Conservation (phyloP, 2,113 vertebrate species). For the Dicaeum eximium region DNA sequence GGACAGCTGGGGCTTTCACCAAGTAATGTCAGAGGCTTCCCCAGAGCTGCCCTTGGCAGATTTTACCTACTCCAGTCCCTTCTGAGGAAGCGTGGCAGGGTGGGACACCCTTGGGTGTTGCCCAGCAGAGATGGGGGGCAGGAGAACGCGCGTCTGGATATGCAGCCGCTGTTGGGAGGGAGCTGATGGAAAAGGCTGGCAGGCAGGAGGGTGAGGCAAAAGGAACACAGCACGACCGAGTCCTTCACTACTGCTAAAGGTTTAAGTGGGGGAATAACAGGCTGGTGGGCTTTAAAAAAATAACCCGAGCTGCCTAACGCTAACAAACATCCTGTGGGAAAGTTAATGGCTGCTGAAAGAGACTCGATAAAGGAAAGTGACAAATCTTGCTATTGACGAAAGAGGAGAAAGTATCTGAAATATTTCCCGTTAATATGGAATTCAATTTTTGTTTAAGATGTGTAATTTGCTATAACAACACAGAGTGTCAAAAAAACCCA, state of each 20-base stretch:
- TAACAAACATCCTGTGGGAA: neutral
- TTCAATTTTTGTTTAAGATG: neutral
- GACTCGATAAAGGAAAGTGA: neutral
- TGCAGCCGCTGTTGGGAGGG: accelerated
- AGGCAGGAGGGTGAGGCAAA: neutral
- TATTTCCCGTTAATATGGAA: neutral
- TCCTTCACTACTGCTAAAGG: neutral
- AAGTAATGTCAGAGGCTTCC: neutral
- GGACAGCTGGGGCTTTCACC: neutral
- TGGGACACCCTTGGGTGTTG: accelerated
- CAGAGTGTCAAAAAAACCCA: neutral
- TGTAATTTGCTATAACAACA: neutral
- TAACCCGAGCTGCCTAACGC: neutral
- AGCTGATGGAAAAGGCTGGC: neutral
- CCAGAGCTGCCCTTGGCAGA: neutral
- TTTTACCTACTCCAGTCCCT: neutral
- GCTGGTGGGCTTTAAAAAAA: neutral
- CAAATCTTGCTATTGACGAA: neutral
- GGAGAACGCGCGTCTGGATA: accelerated
- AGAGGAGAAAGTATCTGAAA: neutral
- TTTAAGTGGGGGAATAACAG: neutral
- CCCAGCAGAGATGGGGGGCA: neutral
- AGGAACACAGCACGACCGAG: accelerated
- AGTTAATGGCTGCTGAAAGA: neutral
- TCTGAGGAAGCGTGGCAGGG: accelerated